Evolutionary conservation across 2,888 invertebrate species (phyloP), one percentile per base, ranked within the genome.

Genomic region (Himalopsyche tibetana): DNA sequence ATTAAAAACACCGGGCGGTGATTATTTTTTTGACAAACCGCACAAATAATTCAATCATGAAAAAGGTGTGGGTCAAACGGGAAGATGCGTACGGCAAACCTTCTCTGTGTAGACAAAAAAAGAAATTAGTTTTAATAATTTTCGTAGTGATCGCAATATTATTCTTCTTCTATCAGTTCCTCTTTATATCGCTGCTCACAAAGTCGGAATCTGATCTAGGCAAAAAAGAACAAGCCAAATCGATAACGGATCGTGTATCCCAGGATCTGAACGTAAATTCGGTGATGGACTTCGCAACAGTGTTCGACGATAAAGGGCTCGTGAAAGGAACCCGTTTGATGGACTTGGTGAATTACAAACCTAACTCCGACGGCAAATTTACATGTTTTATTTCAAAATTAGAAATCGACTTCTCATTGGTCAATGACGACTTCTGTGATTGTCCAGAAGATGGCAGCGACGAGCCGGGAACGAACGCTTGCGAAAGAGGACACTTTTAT

Each of bases 391-490:
- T 90, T 84, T 91, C 91, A 15, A 91, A 91, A 86, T 90, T 91
- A 85, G 91, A 92, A 88, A 94, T 95, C 83, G 91, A 93, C 2
- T 95, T 93, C 90, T 89, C 91, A 11, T 92, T 93, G 89, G 92
- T 98, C 2, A 98, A 98, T 90, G 97, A 98, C 91, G 95, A 98
- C 91, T 98, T 95, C 90, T 98, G 98, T 93, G 98, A 98, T 91
- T 98, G 98, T 92, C 90, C 90, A 85, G 91, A 94, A 89, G 98
- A 96, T 92, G 95, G 95, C 15, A 94, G 95, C 79, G 96, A 96
- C 90, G 95, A 96, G 91, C 96, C 96, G 81, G 98, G 98, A 87
- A 99, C 99, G 9, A 95, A 95, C 90, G 99, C 99, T 11, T 99
- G 99, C 91, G 92, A 94, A 0, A 95, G 96, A 90, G 97, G 98